Percentiles rank a stretch among this genome's conserved stretches.
Conservation (phyloP, 2,113 vertebrate species). For the Piprites chloris region DNA sequence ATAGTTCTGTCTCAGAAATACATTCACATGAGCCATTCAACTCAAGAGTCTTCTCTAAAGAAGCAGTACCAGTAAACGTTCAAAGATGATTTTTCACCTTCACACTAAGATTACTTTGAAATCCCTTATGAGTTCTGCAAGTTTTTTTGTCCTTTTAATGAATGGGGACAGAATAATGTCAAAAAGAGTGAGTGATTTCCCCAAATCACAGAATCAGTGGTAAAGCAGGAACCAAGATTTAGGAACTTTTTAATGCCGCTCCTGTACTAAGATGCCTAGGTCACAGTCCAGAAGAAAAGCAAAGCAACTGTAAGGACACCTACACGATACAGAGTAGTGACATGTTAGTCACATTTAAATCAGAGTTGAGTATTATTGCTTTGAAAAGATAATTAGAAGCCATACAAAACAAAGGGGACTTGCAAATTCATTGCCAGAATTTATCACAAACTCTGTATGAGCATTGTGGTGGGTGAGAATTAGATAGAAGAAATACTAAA, state of each 20-base stretch:
- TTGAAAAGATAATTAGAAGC: background rate
- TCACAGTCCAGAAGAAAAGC: background rate
- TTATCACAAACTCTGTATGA: background rate
- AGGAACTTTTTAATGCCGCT: background rate
- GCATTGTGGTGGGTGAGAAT: background rate
- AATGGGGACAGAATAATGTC: background rate
- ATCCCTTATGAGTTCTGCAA: background rate
- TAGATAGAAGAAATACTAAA: background rate
- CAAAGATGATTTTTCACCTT: background rate
- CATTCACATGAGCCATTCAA: background rate
- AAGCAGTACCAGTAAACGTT: background rate
- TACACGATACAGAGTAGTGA: background rate
- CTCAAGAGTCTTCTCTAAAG: background rate
- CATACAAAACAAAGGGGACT: background rate
- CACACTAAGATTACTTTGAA: background rate
- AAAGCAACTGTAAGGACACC: background rate
- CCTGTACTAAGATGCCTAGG: background rate
- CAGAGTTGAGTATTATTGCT: background rate
- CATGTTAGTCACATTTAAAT: background rate
- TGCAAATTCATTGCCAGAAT: background rate
- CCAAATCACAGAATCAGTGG: background rate
- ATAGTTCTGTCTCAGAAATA: background rate
- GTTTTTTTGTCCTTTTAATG: background rate
- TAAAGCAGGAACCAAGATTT: background rate
- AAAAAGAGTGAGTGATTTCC: background rate